phyloP scores from a whole-genome alignment of 2,113 vertebrate genomes.

The Phyllostomus discolor region DNA sequence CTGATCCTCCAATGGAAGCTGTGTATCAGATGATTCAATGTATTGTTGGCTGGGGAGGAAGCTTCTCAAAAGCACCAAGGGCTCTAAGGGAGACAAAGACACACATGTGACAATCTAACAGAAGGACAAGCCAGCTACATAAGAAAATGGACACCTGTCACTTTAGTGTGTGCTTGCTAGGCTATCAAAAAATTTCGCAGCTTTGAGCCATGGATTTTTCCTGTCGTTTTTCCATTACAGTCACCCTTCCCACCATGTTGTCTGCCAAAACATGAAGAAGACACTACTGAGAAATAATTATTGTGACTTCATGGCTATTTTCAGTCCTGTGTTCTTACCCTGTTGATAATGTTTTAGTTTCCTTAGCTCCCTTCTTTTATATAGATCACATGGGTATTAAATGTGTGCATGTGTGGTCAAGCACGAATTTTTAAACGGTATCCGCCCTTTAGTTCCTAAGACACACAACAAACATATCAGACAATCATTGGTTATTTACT shows the following conservation, averaged over 20 bases:
- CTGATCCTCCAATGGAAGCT: constrained; percentile 87
- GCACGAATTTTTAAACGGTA: not conserved
- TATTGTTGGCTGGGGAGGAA: constrained; percentile 25
- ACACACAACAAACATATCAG: not conserved
- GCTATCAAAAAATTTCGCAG: not conserved
- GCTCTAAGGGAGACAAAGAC: constrained; percentile 81
- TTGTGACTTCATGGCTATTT: not conserved
- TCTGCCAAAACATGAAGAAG: not conserved
- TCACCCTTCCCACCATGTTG: not conserved
- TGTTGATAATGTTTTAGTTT: not conserved
- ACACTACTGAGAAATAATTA: not conserved
- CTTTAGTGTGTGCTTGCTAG: not conserved
- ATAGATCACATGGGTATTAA: not conserved
- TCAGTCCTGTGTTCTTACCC: not conserved
- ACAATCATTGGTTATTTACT: not conserved
- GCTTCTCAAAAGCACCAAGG: constrained; percentile 88
- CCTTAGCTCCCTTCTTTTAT: not conserved
- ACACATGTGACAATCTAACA: constrained; percentile 56
- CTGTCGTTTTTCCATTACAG: not conserved
- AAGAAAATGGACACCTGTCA: not conserved
- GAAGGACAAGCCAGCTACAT: not conserved
- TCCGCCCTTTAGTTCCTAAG: not conserved
- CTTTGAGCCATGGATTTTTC: not conserved
- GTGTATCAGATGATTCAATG: constrained; percentile 78
- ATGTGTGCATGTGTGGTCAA: not conserved